A percentile compares a stretch with the other conserved stretches of the same genome.
Evolutionary conservation across 1,140 invertebrate species (phyloP).

Genomic region (Ctenoplectra terminalis): DNA sequence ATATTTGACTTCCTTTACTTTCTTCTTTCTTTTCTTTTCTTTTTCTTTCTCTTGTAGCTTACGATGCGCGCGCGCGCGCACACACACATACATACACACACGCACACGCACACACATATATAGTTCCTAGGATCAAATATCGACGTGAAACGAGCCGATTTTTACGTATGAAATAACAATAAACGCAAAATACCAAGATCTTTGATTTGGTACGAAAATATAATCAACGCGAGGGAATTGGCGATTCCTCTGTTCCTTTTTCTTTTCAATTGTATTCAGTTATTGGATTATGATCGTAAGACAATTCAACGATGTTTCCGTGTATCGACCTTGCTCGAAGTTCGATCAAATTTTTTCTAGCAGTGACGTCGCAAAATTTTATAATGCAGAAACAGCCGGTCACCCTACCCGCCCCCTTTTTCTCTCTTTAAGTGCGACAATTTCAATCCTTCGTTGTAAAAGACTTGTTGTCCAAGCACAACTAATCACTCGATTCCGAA

Average conservation of each 20-base stretch:
- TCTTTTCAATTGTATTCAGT: not conserved
- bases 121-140: not conserved
- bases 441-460: not conserved
- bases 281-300: not conserved
- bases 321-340: not conserved
- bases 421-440: not conserved
- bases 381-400: not conserved
- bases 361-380: not conserved
- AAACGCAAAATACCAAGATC: not conserved
- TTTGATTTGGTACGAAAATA: conserved; percentile 1
- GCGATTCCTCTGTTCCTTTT: too few species aligned
- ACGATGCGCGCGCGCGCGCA: not conserved
- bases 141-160: not conserved
- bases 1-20: not conserved
- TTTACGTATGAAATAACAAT: not conserved
- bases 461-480: not conserved
- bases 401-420: too few species aligned
- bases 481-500: conserved; percentile 37
- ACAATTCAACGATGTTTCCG: too few species aligned
- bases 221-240: not conserved
- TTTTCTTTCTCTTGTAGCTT: not conserved
- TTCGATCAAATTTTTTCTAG: not conserved
- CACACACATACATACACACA: not conserved
- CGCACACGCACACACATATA: not conserved
- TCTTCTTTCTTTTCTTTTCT: not conserved